Percentiles rank a stretch among this genome's conserved stretches.
phyloP scores from a whole-genome alignment of 2,113 vertebrate species.

The Pitta sordida region DNA sequence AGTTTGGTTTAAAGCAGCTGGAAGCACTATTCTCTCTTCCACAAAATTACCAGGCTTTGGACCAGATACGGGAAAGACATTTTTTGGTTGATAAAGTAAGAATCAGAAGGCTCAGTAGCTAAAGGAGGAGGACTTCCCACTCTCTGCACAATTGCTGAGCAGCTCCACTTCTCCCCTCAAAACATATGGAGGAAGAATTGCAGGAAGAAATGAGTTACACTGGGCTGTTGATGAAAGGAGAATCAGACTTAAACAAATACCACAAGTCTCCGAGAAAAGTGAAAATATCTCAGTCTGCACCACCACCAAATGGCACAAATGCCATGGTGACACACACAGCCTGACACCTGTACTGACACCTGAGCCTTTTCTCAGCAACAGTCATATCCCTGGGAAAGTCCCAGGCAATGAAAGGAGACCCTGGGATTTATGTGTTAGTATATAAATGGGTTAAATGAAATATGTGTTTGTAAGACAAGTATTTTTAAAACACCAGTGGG shows the following conservation, averaged over 20 bases:
- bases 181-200: rapidly evolving
- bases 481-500: not conserved
- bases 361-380: not conserved
- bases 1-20: not conserved
- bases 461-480: not conserved
- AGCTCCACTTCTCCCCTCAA: not conserved
- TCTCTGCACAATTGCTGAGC: not conserved
- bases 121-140: not conserved
- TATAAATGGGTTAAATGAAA: not conserved
- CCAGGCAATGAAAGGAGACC: not conserved
- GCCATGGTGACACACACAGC: not conserved
- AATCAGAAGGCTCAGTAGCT: not conserved
- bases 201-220: not conserved
- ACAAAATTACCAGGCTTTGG: not conserved
- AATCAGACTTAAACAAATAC: not conserved
- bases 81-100: not conserved
- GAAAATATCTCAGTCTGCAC: too few species aligned
- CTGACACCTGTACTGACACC: not conserved
- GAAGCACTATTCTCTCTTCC: not conserved
- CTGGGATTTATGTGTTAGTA: not conserved
- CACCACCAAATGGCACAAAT: not conserved
- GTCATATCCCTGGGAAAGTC: not conserved
- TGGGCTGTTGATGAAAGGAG: not conserved
- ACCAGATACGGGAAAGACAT: not conserved
- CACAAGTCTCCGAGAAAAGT: not conserved